Percentiles rank a stretch among this genome's conserved stretches.
Conservation (phyloP, 1,140 invertebrate genomes). For the Ganaspis sp. region DNA sequence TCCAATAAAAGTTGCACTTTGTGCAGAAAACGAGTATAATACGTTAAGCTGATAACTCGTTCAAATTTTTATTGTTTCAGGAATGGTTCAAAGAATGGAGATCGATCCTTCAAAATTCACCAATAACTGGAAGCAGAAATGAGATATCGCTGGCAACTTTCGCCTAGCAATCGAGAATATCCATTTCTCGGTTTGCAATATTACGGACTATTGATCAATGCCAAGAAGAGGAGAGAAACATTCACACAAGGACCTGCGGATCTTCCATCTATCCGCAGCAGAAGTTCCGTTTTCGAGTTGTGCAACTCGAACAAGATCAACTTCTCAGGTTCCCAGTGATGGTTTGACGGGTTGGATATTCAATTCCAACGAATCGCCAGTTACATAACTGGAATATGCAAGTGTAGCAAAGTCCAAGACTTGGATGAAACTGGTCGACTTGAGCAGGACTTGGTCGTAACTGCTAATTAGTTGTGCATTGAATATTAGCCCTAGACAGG, state of each 20-base stretch:
- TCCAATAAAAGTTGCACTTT: not conserved
- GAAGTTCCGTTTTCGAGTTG: constrained; percentile 11
- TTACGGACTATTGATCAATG: constrained; percentile 20
- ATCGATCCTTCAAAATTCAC: constrained; percentile 5
- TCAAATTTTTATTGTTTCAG: constrained; percentile 18
- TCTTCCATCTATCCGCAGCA: not conserved
- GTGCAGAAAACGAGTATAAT: not conserved
- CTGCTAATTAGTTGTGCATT: constrained; percentile 27
- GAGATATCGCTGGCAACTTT: constrained; percentile 9
- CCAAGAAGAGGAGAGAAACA: constrained; percentile 15
- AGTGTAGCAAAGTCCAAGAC: constrained; percentile 15
- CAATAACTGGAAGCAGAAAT: constrained; percentile 21
- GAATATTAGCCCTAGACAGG: constrained; percentile 11
- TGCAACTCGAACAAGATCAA: constrained; percentile 10
- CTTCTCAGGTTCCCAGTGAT: constrained; percentile 16
- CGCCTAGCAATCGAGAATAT: constrained; percentile 8
- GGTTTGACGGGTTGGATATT: constrained; percentile 24
- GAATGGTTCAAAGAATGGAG: not conserved
- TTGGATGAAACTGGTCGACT: constrained; percentile 24
- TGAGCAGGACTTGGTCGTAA: not conserved
- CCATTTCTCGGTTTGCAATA: constrained; percentile 13
- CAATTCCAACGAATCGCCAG: constrained; percentile 24
- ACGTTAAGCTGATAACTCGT: not conserved
- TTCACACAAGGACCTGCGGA: not conserved
- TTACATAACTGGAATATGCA: not conserved